These are phyloP conservation scores for Thymelicus sylvestris DNA, from an alignment of 2,888 invertebrate genomes.

Conservation along the genomic window DNA sequence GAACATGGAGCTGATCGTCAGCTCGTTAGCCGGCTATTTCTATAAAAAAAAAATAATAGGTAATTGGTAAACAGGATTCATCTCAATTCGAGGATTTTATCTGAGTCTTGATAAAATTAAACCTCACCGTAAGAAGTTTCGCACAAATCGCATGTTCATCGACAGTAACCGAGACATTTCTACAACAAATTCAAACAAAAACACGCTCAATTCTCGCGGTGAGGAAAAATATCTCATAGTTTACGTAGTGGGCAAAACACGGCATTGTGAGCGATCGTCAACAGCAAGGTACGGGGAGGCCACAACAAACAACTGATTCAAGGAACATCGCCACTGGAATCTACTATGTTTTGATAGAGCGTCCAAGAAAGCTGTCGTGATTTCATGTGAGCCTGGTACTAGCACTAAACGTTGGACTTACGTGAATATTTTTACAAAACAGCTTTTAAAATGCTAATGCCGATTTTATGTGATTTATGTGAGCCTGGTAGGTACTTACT, in stretches of 20 bases:
- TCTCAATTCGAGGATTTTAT: too few species aligned
- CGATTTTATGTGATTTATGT: neutral
- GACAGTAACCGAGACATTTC: neutral
- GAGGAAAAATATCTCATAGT: constrained; percentile 34
- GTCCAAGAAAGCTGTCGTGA: constrained; percentile 18
- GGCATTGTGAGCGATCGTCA: constrained; percentile 32
- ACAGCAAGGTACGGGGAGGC: constrained; percentile 18
- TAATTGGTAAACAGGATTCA: too few species aligned
- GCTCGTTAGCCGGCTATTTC: too few species aligned
- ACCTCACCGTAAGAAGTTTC: too few species aligned
- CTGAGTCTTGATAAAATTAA: too few species aligned
- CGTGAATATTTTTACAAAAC: too few species aligned
- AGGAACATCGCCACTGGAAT: constrained; percentile 26
- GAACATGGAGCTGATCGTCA: too few species aligned
- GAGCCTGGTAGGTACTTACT: neutral
- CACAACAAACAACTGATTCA: constrained; percentile 25
- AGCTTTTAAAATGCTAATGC: too few species aligned
- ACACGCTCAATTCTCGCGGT: constrained; percentile 20
- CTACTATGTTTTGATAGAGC: constrained; percentile 33
- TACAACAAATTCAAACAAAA: constrained; percentile 31
- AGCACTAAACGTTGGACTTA: neutral
- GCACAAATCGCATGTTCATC: neutral
- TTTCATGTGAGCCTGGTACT: constrained; percentile 14
- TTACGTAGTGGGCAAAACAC: constrained; percentile 26
- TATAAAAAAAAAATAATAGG: too few species aligned